Evolutionary conservation across 1,140 invertebrate species (phyloP).

Genomic region (Cyphomyrmex costatus): DNA sequence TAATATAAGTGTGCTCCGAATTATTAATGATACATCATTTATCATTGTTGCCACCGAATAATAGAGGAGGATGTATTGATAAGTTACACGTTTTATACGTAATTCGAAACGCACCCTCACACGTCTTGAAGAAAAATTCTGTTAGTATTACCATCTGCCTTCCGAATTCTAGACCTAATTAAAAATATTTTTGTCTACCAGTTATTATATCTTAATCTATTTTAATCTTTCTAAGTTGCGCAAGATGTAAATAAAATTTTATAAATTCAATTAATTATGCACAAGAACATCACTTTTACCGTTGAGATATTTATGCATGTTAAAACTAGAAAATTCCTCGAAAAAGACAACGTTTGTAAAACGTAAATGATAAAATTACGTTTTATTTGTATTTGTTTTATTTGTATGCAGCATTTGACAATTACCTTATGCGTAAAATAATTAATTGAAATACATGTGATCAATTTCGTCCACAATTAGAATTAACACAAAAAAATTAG

Average conservation of each 20-base stretch:
- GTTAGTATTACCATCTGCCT: neutral
- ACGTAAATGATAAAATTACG: neutral
- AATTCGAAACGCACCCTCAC: too few species aligned
- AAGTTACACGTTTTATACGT: too few species aligned
- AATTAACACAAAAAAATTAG: neutral
- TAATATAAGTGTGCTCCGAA: too few species aligned
- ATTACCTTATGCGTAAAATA: neutral
- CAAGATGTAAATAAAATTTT: neutral
- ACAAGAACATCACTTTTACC: neutral
- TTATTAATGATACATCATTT: too few species aligned
- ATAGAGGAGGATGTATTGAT: too few species aligned
- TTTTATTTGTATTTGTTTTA: slow-evolving; percentile 1
- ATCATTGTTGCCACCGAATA: too few species aligned
- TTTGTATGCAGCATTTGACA: neutral
- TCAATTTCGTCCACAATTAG: neutral
- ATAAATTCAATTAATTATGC: slow-evolving; percentile 11
- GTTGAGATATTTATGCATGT: slow-evolving; percentile 15
- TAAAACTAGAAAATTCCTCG: neutral
- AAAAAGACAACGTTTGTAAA: neutral
- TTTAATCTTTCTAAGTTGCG: too few species aligned
- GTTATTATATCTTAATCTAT: neutral
- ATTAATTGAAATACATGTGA: neutral
- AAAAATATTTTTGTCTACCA: neutral
- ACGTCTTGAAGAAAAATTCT: neutral
- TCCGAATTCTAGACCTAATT: slow-evolving; percentile 14